Evolutionary conservation across 1,140 invertebrate genomes (phyloP).

Genomic region (Anadara kagoshimensis): DNA sequence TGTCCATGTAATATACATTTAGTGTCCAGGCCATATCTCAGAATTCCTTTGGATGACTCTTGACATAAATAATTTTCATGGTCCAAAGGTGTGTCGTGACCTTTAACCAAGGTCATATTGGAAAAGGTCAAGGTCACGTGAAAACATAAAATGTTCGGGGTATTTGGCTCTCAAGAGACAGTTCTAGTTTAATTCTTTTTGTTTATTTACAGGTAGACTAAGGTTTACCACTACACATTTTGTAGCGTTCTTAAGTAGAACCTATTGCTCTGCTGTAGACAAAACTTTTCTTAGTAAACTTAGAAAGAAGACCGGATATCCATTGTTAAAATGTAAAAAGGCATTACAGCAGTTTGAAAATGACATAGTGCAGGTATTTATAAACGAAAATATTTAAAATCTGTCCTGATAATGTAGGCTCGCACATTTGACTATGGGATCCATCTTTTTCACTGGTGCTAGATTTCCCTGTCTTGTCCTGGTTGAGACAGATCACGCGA

Average conservation of each 20-base stretch:
- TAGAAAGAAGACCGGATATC: slow-evolving; percentile 94
- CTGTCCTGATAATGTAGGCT: not conserved
- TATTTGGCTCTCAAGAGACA: too few species aligned
- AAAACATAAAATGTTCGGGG: too few species aligned
- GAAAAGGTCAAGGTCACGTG: too few species aligned
- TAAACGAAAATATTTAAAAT: not conserved
- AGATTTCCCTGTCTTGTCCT: not conserved
- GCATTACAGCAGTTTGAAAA: slow-evolving; percentile 91
- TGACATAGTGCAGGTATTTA: slow-evolving; percentile 84
- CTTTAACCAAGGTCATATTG: too few species aligned
- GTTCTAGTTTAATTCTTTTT: not conserved
- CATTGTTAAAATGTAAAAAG: slow-evolving; percentile 96
- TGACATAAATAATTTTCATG: too few species aligned
- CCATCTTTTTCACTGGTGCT: too few species aligned
- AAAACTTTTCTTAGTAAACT: slow-evolving; percentile 82
- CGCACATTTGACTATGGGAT: not conserved
- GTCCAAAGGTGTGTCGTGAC: too few species aligned
- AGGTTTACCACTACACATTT: not conserved
- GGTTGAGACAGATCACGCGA: not conserved
- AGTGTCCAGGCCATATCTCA: too few species aligned
- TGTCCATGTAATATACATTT: too few species aligned
- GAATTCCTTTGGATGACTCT: too few species aligned
- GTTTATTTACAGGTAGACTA: slow-evolving; percentile 11
- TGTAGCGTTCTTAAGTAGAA: not conserved
- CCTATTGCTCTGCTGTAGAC: slow-evolving; percentile 52